These are phyloP conservation scores for Zophobas atratus DNA, from an alignment of 1,140 invertebrate genomes.

Conservation along the genomic window DNA sequence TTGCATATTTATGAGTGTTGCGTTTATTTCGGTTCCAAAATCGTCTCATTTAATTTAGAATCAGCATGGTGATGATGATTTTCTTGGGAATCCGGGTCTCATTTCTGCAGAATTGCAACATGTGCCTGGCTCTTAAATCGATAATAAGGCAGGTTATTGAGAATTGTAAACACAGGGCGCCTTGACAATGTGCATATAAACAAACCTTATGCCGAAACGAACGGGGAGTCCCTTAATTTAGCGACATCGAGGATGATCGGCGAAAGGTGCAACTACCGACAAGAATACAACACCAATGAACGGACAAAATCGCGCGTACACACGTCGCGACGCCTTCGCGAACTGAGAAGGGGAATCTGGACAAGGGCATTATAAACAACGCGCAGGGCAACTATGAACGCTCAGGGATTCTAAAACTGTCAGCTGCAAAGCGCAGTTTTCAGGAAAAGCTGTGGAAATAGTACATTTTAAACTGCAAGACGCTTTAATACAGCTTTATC, in stretches of 20 bases:
- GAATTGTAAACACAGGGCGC: conserved; percentile 4
- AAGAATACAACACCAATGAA: conserved; percentile 8
- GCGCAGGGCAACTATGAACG: conserved; percentile 29
- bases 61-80: neutral
- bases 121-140: conserved; percentile 6
- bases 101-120: neutral
- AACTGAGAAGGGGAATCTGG: conserved; percentile 49
- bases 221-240: conserved; percentile 4
- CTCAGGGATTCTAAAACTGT: conserved; percentile 18
- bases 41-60: neutral
- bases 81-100: neutral
- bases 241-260: neutral
- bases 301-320: conserved; percentile 1
- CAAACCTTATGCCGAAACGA: conserved; percentile 14
- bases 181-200: conserved; percentile 2
- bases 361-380: conserved; percentile 43
- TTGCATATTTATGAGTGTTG: conserved; percentile 32
- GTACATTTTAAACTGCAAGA: neutral
- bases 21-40: conserved; percentile 1
- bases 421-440: neutral
- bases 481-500: no score
- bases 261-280: conserved; percentile 25
- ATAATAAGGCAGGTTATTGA: neutral
- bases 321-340: conserved; percentile 45
- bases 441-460: neutral